phyloP scores from a whole-genome alignment of 2,888 invertebrate species.

The Caenorhabditis virilis region DNA sequence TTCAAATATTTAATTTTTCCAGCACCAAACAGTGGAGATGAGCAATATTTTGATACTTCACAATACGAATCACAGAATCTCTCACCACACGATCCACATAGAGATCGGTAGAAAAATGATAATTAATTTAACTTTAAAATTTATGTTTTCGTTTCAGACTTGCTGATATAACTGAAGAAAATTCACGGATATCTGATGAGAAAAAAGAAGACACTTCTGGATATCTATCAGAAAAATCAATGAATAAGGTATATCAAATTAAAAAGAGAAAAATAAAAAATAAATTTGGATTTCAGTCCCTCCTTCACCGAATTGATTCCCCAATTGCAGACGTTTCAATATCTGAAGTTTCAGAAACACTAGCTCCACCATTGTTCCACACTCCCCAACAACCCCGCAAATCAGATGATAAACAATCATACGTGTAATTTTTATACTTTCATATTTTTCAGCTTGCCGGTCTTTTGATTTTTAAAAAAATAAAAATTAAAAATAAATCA shows the following conservation, averaged over 20 bases:
- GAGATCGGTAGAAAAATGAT: no score
- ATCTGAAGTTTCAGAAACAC: slow-evolving; percentile 35
- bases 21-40: no score
- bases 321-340: slow-evolving; percentile 27
- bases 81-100: no score
- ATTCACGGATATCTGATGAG: not conserved
- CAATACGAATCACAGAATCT: no score
- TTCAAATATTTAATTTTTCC: no score
- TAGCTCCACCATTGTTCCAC: slow-evolving; percentile 22
- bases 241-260: not conserved
- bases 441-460: no score
- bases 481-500: not conserved
- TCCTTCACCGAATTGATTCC: not conserved
- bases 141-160: no score
- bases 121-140: no score
- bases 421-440: slow-evolving; percentile 36
- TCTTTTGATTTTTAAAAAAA: no score
- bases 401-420: slow-evolving; percentile 23
- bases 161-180: slow-evolving; percentile 6
- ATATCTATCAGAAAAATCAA: not conserved
- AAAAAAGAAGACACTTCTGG: slow-evolving; percentile 2
- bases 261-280: not conserved
- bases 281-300: not conserved
- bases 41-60: no score
- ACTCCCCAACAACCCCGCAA: slow-evolving; percentile 11